Base-by-base conservation (phyloP, 2,797 vertebrate genomes). In the Thripadectes ignobilis region DNA sequence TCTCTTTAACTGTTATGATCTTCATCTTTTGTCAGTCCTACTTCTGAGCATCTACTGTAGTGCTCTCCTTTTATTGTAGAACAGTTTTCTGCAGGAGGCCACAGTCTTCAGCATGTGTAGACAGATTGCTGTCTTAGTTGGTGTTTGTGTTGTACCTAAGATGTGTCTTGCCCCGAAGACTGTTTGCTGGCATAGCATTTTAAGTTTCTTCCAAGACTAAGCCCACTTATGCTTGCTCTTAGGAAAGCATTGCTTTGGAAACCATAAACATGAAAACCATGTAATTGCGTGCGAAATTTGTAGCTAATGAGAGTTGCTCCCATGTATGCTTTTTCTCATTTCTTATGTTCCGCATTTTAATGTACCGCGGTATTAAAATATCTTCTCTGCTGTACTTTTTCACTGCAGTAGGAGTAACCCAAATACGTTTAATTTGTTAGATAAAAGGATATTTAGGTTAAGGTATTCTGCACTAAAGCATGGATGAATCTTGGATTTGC, bases 111-210 rank as follows among this genome's bases (percentile, higher is more conserved):
- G 36, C n/a, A 14, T 15, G 3, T 4, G 17, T 22, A n/a, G 30
- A 39, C 11, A 24, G 16, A n/a, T 85, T 0, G 0, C 23, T 49
- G 4, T 36, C 36, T 54, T 27, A 15, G 26, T 7, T 73, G 27
- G 4, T 71, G 8, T 51, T 81, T 61, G 9, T 68, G n/a, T 77
- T 77, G 58, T 41, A 22, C 38, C 11, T 43, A 12, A 62, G 54
- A 21, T 8, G 8, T 2, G 2, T 63, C 26, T 71, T 66, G 22
- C 11, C 39, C 26, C 20, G 15, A 30, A 63, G 74, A 38, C 34
- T 74, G 4, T 43, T 68, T 39, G 14, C 51, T 88, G 51, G 30
- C 7, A 55, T 86, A 74, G n/a, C 13, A 38, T 73, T 43, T 13
- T 20, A 2, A 22, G 45, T 72, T 84, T 72, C 32, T 59, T 86